Base-by-base conservation (phyloP, 2,113 vertebrate genomes). In the Cyprinodon brontotheroides region DNA sequence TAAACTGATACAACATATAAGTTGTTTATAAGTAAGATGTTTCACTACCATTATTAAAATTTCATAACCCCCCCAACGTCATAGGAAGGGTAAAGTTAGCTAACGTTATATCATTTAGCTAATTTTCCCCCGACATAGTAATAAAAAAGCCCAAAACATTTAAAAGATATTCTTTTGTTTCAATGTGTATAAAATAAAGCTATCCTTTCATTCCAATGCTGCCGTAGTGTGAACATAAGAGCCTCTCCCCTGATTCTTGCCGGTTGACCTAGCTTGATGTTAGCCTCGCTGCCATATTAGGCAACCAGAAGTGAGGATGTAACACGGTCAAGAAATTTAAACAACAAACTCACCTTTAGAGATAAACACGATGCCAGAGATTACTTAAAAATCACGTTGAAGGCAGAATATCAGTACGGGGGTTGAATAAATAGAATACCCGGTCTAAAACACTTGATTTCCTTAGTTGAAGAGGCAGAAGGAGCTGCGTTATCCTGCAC, bases 401-500 rank as follows among this genome's bases (percentile, higher is more conserved):
- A 0, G 2, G 0, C 39, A 29, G 17, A 37, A 20, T 17, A 36
- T 17, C 0, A n/a, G n/a, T 61, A 43, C 29, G 0, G 0, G 0
- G 1, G 64, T 2, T 11, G 0, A 1, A 14, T 1, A 39, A 6
- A 39, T 8, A 36, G n/a, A 3, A 14, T 3, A 2, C 29, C n/a
- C n/a, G 22, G 0, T 2, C 12, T 13, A 17, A 15, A 29, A 1
- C 0, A 29, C 1, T 65, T 0, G 17, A 2, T 37, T 3, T 3
- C 11, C 47, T 4, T 2, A 8, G 11, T 1, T 0, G 4, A 1
- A 4, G 0, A 7, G 3, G n/a, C 1, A n/a, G 3, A 0, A 0
- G n/a, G 2, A 0, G 0, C 47, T 59, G 22, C 74, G 93, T 93
- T 95, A 93, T 94, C 94, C 93, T 93, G 40, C 94, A 95, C 93